phyloP scores from a whole-genome alignment of 2,113 vertebrate genomes.

The Lucifuga dentata region DNA sequence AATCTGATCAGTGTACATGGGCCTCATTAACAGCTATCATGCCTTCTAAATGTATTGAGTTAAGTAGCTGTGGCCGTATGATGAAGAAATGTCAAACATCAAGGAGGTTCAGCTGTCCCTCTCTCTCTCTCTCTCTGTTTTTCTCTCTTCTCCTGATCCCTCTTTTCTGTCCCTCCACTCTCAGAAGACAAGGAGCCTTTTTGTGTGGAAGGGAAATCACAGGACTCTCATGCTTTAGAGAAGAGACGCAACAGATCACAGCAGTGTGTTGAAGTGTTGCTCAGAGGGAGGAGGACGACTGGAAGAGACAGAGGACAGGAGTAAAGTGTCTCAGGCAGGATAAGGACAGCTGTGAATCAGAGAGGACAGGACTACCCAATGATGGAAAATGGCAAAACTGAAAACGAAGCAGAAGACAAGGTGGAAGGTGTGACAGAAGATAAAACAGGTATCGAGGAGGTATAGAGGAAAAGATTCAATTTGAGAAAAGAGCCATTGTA shows the following conservation, averaged over 20 bases:
- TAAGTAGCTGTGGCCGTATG: not conserved
- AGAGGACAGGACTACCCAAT: conserved; percentile 37
- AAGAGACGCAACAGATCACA: conserved; percentile 64
- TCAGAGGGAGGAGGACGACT: conserved; percentile 20
- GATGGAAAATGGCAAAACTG: conserved; percentile 72
- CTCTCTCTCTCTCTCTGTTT: conserved; percentile 10
- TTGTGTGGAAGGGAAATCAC: conserved; percentile 79
- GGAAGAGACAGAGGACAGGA: conserved; percentile 25
- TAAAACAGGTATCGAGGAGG: conserved; percentile 47
- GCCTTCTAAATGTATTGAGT: not conserved
- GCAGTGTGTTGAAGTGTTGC: conserved; percentile 37
- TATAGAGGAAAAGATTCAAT: too few relatives aligned
- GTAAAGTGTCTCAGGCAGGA: conserved; percentile 16
- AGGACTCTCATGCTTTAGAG: conserved; percentile 83
- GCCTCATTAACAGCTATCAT: conserved; percentile 20
- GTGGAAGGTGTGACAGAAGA: conserved; percentile 54
- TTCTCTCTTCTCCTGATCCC: conserved; percentile 13
- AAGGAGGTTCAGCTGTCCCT: not conserved
- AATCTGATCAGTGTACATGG: not conserved
- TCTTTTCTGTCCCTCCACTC: conserved; percentile 59
- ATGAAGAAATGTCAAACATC: not conserved
- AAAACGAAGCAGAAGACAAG: conserved; percentile 32
- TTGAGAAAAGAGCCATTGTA: too few relatives aligned
- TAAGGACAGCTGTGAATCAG: not conserved
- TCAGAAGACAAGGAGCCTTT: conserved; percentile 79